Base-by-base conservation (phyloP, 2,797 vertebrate genomes). In the Microtus obscurus region DNA sequence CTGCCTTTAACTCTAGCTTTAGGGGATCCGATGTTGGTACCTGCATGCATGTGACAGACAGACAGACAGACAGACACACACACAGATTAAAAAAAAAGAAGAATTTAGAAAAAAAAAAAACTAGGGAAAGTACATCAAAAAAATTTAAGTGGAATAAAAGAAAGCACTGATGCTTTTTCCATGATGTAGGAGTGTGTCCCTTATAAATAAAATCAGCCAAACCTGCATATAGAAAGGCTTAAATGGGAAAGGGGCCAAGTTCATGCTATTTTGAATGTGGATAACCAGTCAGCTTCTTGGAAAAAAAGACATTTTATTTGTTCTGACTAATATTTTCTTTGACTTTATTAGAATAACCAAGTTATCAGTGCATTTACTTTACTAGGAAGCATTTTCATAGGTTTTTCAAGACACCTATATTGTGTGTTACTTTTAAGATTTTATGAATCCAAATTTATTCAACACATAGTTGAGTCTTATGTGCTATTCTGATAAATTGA, bases 351-450 rank as follows among this genome's bases (percentile, higher is more conserved):
- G 43, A 83, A 63, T 71, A 76, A 81, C 53, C 53, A 95, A 11
- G 59, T 90, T 91, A 81, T 48, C 34, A 86, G 69, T 34, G 65
- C 67, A 45, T 91, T 92, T 90, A 67, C 11, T 93, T 69, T 89
- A 81, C 48, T 93, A 87, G 13, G 94, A 76, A 94, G 16, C 86
- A 90, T 34, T 95, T 95, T 34, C 23, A 43, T 85, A 69, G 9
- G 29, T 85, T 71, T 96, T 89, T 59, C 88, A 94, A 7, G 56
- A 37, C n/a, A 37, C 40, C 11, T 74, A 45, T 43, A 76, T 65
- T 89, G 5, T 89, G 4, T 74, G n/a, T 87, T 94, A 85, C 61
- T 82, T 93, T 96, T 74, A 89, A 94, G 83, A 97, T 90, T 29
- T 82, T 31, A 14, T 12, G 0, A 76, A 31, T 76, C 92, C 81